Evolutionary conservation across 2,797 vertebrate species (phyloP).

Genomic region (Enteromius thamalakanensis): DNA sequence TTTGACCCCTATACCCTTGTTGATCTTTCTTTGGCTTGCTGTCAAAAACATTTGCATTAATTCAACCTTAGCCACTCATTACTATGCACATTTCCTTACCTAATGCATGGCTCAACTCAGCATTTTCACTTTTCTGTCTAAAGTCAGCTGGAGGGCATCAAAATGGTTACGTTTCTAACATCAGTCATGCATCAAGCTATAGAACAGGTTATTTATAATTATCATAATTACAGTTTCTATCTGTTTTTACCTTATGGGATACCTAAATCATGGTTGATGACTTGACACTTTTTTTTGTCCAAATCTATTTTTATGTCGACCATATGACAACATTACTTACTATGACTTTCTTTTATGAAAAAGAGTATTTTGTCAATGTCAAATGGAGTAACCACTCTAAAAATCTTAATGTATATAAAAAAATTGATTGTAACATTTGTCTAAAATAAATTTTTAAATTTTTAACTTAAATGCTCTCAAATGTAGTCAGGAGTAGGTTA

Average conservation of each 20-base stretch:
- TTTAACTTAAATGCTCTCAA: not conserved
- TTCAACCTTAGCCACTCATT: constrained; percentile 37
- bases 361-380: not conserved
- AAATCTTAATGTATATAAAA: not conserved
- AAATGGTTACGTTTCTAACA: constrained; percentile 26
- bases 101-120: constrained; percentile 46
- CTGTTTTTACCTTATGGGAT: not conserved
- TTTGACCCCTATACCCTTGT: constrained; percentile 48
- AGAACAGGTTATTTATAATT: constrained; percentile 22
- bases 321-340: not conserved
- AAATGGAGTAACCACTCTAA: not conserved
- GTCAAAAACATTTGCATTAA: constrained; percentile 49
- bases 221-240: constrained; percentile 33
- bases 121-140: constrained; percentile 46
- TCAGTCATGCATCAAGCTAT: constrained; percentile 2
- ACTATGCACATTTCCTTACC: constrained; percentile 42
- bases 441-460: not conserved
- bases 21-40: constrained; percentile 42
- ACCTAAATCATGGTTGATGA: not conserved
- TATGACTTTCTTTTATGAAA: not conserved
- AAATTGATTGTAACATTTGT: not conserved
- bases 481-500: not conserved
- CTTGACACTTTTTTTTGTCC: not conserved
- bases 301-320: not conserved
- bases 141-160: constrained; percentile 38